Base-by-base conservation (phyloP, 1,140 invertebrate genomes). In the Drosophila rufa region DNA sequence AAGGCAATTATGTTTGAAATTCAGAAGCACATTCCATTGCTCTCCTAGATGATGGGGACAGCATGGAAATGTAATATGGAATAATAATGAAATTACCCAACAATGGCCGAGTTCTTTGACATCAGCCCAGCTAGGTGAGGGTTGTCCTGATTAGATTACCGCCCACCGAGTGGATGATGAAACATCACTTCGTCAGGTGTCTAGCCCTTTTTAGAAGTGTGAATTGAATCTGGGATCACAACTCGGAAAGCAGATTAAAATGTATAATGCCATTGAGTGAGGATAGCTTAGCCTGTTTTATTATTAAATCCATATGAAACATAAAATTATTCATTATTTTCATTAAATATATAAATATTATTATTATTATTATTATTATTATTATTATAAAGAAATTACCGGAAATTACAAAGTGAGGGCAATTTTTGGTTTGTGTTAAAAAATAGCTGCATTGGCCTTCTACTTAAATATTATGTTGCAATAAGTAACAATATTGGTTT, bases 51-150 rank as follows among this genome's bases (percentile, higher is more conserved):
- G 67, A 36, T 19, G 67, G 19, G 36, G 19, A 25, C 59, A 33
- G 5, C 48, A 71, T 68, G 66, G 45, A 73, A 85, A 84, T 81
- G 60, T 61, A 81, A 81, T 80, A 81, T 66, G 59, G 46, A 65
- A 47, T 45, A 45, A 38, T 45, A 87, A 85, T 87, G 50, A 46
- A 82, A 82, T 87, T 86, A 79, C 25, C 36, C 25, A 48, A 61
- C 67, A 74, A 74, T 48, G 45, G 76, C 25, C 27, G 14, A 42
- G 47, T 45, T 22, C 76, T 55, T 64, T 64, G 65, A 75, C 65
- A 73, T 12, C 48, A 17, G 11, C 22, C n/a, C 64, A 68, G 33
- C 47, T 65, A 19, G 27, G 38, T 11, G 25, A 12, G 33, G 38
- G n/a, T 27, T 64, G 47, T 40, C 38, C 38, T 74, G 55, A 74